Conservation (phyloP, 2,113 vertebrate species). For the Pseudorhombus dupliciocellatus region DNA sequence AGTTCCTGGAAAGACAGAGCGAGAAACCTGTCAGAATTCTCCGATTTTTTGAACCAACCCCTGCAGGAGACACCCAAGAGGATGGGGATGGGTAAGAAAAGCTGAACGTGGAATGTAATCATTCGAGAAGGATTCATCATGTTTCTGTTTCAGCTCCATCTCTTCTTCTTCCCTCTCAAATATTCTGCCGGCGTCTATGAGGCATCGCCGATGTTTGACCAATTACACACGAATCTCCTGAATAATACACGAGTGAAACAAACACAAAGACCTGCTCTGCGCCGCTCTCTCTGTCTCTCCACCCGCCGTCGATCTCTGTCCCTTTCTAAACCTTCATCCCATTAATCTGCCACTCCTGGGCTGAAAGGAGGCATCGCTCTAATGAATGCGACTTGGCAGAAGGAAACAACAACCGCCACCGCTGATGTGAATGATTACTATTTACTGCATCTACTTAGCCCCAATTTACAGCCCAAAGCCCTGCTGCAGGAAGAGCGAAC, state of each 20-base stretch:
- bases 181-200: not conserved
- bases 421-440: constrained; percentile 59
- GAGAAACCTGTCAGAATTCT: not conserved
- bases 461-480: constrained; percentile 59
- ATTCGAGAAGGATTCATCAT: not conserved
- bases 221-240: constrained; percentile 51
- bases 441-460: constrained; percentile 67
- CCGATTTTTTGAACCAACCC: not conserved
- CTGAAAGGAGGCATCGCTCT: constrained; percentile 57
- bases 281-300: constrained; percentile 10
- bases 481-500: constrained; percentile 37
- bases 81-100: not conserved
- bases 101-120: too few relatives aligned
- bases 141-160: constrained; percentile 1
- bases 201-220: constrained; percentile 17
- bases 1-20: constrained; percentile 84
- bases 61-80: not conserved
- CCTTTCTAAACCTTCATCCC: constrained; percentile 46
- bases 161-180: not conserved
- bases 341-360: constrained; percentile 65
- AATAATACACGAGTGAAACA: constrained; percentile 57
- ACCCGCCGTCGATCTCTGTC: constrained; percentile 40
- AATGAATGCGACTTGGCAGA: constrained; percentile 68
- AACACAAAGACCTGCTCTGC: constrained; percentile 34
- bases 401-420: constrained; percentile 63